Base-by-base conservation (phyloP, 2,888 invertebrate species). In the Diaperis boleti region DNA sequence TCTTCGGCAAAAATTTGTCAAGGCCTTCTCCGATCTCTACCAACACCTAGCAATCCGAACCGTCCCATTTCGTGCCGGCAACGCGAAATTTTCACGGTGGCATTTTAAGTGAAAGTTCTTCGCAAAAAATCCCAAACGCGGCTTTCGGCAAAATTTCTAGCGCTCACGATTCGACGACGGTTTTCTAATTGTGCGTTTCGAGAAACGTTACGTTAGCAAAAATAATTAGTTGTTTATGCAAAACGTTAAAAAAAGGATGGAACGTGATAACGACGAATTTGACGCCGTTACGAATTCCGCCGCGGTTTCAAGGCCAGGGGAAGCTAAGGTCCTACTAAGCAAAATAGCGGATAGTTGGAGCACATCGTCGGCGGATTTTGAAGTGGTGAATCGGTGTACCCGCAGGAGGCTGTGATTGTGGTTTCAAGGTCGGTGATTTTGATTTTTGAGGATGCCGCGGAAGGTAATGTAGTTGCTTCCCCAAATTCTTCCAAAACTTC, bases 111-210 rank as follows among this genome's bases (percentile, higher is more conserved):
- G 70, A 71, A 72, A 72, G 70, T 67, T 15, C 31, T 41, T 55
- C 13, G 10, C 11, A 26, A 55, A 61, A 39, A 61, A 55, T 49
- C 42, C 11, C 6, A n/a, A n/a, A n/a, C 18, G 22, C 62, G 69
- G 71, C 75, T 76, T 74, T 74, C 72, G 74, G 76, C 75, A 62
- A 73, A 73, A 76, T 76, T 75, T 76, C 74, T 75, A 74, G n/a
- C 52, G n/a, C 71, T 75, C 73, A 76, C 76, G 74, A 74, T 72
- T 15, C 33, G 17, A 11, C 15, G 4, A 15, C 14, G 17, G 8
- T 39, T 39, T 37, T 39, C 20, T 41, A 56, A 50, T 50, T 39
- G 11, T 42, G 20, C 33, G 22, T 39, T 59, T 59, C 59, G 14
- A 22, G 42, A 59, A 59, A 50, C 22, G 37, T 10, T 10, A n/a